A percentile compares a stretch with the other conserved stretches of the same genome.
Evolutionary conservation across 2,797 vertebrate species (phyloP).

Genomic region (Salmo trutta): DNA sequence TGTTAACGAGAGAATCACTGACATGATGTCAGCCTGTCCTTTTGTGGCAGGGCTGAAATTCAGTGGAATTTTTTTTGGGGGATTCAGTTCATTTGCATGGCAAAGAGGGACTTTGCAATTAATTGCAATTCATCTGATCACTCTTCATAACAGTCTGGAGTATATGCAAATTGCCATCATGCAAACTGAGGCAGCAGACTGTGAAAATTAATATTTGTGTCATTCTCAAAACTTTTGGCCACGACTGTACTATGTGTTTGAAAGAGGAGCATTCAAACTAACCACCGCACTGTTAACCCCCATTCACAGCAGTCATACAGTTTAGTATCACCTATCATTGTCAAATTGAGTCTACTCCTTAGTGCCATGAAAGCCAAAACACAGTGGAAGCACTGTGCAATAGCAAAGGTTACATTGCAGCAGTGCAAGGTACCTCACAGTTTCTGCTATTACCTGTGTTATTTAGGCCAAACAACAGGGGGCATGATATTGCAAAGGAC

Average conservation of each 20-base stretch:
- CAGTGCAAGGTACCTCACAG: not conserved
- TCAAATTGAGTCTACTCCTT: not conserved
- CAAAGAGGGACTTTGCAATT: no score
- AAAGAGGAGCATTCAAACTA: not conserved
- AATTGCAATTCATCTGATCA: no score
- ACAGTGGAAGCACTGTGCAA: not conserved
- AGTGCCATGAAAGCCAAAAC: not conserved
- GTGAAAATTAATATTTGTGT: no score
- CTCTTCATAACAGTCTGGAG: no score
- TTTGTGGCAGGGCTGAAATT: no score
- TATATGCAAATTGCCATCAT: no score
- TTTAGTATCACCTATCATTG: not conserved
- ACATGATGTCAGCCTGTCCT: no score
- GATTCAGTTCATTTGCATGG: no score
- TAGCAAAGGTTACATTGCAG: not conserved
- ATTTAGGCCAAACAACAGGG: constrained; percentile 94
- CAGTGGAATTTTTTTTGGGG: no score
- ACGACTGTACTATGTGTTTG: not conserved
- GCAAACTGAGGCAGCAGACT: no score
- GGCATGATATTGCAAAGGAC: constrained; percentile 97
- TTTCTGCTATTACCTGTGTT: constrained; percentile 82
- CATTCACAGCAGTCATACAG: not conserved
- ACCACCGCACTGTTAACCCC: not conserved
- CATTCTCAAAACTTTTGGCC: no score
- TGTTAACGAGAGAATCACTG: no score